phyloP scores from a whole-genome alignment of 2,797 vertebrate species.

The Sebastes matsubarae region DNA sequence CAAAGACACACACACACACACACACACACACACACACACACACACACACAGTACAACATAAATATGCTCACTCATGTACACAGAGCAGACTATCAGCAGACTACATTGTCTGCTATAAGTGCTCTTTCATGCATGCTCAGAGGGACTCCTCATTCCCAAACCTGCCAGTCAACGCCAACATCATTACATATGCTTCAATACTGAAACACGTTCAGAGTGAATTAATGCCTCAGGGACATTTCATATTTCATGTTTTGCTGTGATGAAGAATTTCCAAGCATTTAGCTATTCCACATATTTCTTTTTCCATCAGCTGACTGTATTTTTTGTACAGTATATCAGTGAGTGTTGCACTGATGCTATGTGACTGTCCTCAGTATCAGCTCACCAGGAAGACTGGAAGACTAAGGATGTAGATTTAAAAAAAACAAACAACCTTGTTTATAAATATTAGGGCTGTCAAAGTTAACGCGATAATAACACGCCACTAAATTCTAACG shows the following conservation, averaged over 20 bases:
- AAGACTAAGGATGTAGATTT: neutral
- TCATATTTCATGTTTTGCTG: neutral
- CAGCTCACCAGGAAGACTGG: neutral
- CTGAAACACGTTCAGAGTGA: neutral
- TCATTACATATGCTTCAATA: neutral
- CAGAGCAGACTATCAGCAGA: slow-evolving; percentile 3
- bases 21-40: slow-evolving; percentile 6
- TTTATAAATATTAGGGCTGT: no score
- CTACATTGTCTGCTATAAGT: slow-evolving; percentile 47
- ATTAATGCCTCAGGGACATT: neutral
- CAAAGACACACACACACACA: slow-evolving; percentile 44
- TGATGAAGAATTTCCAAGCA: neutral
- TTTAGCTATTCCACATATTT: neutral
- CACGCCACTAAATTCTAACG: no score
- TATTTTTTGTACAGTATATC: neutral
- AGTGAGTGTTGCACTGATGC: neutral
- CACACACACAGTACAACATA: neutral
- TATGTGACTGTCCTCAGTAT: neutral
- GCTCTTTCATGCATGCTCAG: slow-evolving; percentile 47
- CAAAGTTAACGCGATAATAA: no score
- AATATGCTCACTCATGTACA: slow-evolving; percentile 39
- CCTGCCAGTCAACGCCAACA: slow-evolving; percentile 5
- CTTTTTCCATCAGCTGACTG: neutral
- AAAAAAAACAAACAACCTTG: neutral
- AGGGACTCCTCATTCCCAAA: slow-evolving; percentile 25